Evolutionary conservation across 2,113 vertebrate species (phyloP), one percentile per base, ranked within the genome.

Genomic region (Meleagris gallopavo): DNA sequence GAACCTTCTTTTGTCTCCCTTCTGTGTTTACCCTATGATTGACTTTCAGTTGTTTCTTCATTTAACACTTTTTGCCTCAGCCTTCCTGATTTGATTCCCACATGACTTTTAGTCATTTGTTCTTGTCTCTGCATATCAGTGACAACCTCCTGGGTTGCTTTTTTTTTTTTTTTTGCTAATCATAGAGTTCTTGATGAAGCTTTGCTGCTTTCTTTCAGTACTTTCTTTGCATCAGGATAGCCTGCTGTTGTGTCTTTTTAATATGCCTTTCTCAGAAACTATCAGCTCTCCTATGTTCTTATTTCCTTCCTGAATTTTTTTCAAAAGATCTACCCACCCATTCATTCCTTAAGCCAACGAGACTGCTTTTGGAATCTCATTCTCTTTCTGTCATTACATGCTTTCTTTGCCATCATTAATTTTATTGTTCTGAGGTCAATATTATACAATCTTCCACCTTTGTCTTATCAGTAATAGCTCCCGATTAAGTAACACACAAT

Each of bases 231-330:
- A 73, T 70, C 36, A 54, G 54, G 54, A 25, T 69, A 87, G 27
- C 65, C 40, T 73, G 82, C 46, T 77, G 16, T 66, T 94, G 34
- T 74, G 60, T 83, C 76, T 94, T 88, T 14, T 25, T 88, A 80
- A 83, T 62, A 62, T 11, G 19, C 27, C 69, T 61, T 40, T 72
- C 89, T 89, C 48, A 54, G 17, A 87, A 84, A 57, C 52, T 73
- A 29, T 74, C 5, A 1, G 69, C 48, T 90, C 36, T 94, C 29
- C 64, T 90, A 18, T 86, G 67, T n/a, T 93, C 32, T 46, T 34
- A 22, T 88, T 96, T 93, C 50, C 55, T 91, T 90, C 65, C 65
- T 74, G 80, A 83, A 78, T 90, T 86, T 88, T 46, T 90, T 95
- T 76, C 55, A 67, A 34, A 81, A 94, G 41, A 57, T 80, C 41